A percentile compares a stretch with the other conserved stretches of the same genome.
These are phyloP conservation scores for Helicorthomorpha holstii DNA, from an alignment of 1,140 invertebrate species.

Conservation along the genomic window DNA sequence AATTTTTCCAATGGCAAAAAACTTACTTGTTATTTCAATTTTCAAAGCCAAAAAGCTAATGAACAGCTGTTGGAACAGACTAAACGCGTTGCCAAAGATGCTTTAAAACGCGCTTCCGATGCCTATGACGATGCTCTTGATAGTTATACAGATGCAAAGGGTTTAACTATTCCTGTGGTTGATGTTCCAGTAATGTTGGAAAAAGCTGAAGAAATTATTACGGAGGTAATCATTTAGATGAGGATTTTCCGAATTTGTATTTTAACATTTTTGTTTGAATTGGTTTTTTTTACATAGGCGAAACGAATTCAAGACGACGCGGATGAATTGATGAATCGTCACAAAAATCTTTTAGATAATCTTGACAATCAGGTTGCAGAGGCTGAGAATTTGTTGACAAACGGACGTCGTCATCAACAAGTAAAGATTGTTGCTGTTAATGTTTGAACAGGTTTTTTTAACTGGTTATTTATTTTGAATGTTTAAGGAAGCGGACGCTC, in stretches of 20 bases:
- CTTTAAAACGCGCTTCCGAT: conserved; percentile 46
- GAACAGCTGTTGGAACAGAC: conserved; percentile 48
- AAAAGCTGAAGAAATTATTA: conserved; percentile 32
- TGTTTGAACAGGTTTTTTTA: not conserved
- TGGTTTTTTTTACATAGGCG: conserved; percentile 25
- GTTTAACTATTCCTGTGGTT: conserved; percentile 50
- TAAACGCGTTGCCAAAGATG: conserved; percentile 46
- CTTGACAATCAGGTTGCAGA: conserved; percentile 20
- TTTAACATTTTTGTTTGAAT: conserved; percentile 3
- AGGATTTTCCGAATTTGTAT: not conserved
- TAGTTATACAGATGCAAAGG: conserved; percentile 54
- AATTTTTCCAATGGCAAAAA: no score
- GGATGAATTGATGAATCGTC: conserved; percentile 39
- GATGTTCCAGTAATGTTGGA: conserved; percentile 48
- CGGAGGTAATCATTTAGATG: conserved; percentile 16
- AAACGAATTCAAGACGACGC: conserved; percentile 45
- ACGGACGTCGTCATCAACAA: conserved; percentile 21
- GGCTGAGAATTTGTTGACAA: conserved; percentile 18
- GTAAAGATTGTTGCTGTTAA: conserved; percentile 10
- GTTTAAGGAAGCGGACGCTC: conserved; percentile 38
- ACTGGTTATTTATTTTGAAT: not conserved
- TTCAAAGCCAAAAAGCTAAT: conserved; percentile 28
- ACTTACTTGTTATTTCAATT: not conserved
- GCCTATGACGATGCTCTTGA: conserved; percentile 63
- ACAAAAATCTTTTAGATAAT: conserved; percentile 25